Percentiles rank a stretch among this genome's conserved stretches.
phyloP scores from a whole-genome alignment of 1,140 invertebrate genomes.

The Drosophila lowei region DNA sequence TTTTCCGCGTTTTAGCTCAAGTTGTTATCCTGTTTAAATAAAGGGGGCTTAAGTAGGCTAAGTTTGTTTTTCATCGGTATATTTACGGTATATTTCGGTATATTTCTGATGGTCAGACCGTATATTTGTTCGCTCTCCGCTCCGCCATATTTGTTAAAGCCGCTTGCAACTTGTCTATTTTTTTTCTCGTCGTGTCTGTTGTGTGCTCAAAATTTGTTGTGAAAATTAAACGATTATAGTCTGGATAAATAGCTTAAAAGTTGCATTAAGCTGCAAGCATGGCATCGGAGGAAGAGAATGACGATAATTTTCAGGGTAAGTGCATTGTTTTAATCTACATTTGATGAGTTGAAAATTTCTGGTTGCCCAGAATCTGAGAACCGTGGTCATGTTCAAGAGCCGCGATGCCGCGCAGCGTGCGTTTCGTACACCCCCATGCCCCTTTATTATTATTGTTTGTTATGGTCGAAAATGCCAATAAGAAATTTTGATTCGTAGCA shows the following conservation, averaged over 20 bases:
- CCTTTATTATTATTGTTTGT: conserved; percentile 52
- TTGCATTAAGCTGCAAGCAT: conserved; percentile 69
- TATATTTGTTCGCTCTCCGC: conserved; percentile 33
- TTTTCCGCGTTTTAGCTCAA: too few species aligned
- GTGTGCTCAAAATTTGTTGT: conserved; percentile 79
- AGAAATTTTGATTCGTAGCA: neutral
- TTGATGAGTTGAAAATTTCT: conserved; percentile 54
- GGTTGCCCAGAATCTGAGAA: conserved; percentile 56
- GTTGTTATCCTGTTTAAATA: too few species aligned
- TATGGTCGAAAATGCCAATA: conserved; percentile 23
- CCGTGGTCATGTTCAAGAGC: conserved; percentile 79
- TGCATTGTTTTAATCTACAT: conserved; percentile 52
- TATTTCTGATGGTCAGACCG: too few species aligned
- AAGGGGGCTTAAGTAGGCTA: too few species aligned
- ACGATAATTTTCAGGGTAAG: conserved; percentile 81
- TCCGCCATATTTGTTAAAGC: conserved; percentile 67
- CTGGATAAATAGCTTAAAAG: conserved; percentile 62
- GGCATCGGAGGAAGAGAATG: conserved; percentile 82
- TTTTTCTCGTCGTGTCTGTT: conserved; percentile 80
- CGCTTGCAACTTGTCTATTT: conserved; percentile 61
- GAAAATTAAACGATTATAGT: conserved; percentile 72
- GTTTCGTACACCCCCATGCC: conserved; percentile 39
- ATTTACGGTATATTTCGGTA: too few species aligned
- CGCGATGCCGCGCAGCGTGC: conserved; percentile 63
- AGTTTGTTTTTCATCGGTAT: too few species aligned